Evolutionary conservation across 2,797 vertebrate genomes (phyloP).

Genomic region (Mormyrus proboscirostris): DNA sequence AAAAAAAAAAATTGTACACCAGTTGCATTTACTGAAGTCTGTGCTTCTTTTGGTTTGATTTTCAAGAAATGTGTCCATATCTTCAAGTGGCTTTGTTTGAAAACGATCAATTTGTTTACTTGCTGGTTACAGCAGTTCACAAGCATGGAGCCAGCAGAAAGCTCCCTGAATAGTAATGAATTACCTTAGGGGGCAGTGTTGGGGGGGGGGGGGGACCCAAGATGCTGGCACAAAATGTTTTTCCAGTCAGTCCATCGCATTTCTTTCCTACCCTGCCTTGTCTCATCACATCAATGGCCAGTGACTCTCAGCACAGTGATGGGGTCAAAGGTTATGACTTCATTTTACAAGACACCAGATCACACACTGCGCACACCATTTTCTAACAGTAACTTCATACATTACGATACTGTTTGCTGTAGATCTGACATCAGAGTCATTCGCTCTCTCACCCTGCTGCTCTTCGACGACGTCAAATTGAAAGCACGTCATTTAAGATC

Average conservation of each 20-base stretch:
- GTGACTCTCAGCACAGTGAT: neutral
- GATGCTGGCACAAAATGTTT: neutral
- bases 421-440: neutral
- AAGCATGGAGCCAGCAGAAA: neutral
- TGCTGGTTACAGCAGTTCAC: neutral
- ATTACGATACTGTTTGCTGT: too few species aligned
- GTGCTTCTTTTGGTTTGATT: neutral
- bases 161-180: conserved; percentile 11
- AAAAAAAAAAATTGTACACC: neutral
- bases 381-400: neutral
- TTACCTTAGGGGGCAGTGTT: neutral
- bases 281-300: neutral
- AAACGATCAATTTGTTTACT: neutral
- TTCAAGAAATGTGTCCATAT: neutral
- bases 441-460: neutral
- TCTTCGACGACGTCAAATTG: neutral
- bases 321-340: neutral
- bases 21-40: neutral
- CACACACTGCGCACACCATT: neutral
- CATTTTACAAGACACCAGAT: neutral
- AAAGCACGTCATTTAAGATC: neutral
- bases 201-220: neutral
- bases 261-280: neutral
- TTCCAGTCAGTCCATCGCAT: neutral
- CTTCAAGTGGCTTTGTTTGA: neutral